Base-by-base conservation (phyloP, 2,113 vertebrate species). In the Clarias batrachus region DNA sequence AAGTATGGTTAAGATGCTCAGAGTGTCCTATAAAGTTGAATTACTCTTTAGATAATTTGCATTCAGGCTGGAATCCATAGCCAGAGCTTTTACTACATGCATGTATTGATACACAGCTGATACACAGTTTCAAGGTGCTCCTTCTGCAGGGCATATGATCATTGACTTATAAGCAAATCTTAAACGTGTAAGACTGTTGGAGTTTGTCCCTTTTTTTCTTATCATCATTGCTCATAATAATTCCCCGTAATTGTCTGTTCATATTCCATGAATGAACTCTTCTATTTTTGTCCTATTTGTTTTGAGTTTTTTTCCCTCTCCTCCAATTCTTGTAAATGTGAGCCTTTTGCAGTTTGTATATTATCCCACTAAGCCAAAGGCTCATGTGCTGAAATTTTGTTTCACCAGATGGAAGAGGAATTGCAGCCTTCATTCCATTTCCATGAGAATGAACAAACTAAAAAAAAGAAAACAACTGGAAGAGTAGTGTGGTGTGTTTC, bases 121-220 rank as follows among this genome's bases (percentile, higher is more conserved):
- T 90, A 80, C 86, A 85, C 82, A 86, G 60, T 85, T 92, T 86
- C 84, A 66, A 87, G 76, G 78, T 82, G 85, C 86, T 65, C n/a
- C 23, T 25, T 89, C 91, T 79, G 78, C 21, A 19, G 90, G 87
- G 89, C 92, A 62, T 57, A 1, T 74, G 83, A 87, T 93, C 85
- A 90, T 77, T 91, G 90, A 86, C 91, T 48, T 83, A 87, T 91
- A 87, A 91, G 91, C 90, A 89, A 90, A 86, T 91, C 86, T 89
- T 92, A 86, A 91, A 92, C 7, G 86, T 83, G 85, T 70, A 82
- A 89, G 90, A 88, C 85, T 87, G 63, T 82, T 71, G 8, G 74
- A 77, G 60, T 89, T 86, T 84, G 59, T 88, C 77, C 62, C 56
- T 23, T 59, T 33, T 41, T 27, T 33, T 25, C 60, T 79, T n/a